These are phyloP conservation scores for Drosophila meridionalis DNA, from an alignment of 2,888 invertebrate species.

Conservation along the genomic window DNA sequence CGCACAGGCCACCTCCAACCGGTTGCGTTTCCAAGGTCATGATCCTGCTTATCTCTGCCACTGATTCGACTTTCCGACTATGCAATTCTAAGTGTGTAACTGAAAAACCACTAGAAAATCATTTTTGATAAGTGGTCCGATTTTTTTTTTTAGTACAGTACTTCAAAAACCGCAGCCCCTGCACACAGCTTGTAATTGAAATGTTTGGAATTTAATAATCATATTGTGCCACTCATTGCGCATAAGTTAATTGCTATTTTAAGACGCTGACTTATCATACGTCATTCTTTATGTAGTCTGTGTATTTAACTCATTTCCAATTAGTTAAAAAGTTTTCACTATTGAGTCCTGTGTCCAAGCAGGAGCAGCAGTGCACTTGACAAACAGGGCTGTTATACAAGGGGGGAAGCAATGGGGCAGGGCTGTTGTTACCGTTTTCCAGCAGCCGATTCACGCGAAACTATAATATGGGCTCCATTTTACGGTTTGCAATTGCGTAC, in stretches of 20 bases:
- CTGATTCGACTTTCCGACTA: slow-evolving; percentile 27
- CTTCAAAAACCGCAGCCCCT: slow-evolving; percentile 18
- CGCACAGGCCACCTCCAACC: slow-evolving; percentile 71
- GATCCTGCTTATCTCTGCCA: slow-evolving; percentile 47
- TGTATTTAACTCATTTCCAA: slow-evolving; percentile 28
- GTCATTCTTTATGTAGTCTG: slow-evolving; percentile 24
- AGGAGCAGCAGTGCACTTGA: slow-evolving; percentile 37
- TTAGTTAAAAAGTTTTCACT: slow-evolving; percentile 47
- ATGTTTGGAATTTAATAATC: slow-evolving; percentile 16
- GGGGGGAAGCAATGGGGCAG: slow-evolving; percentile 57
- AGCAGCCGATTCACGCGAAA: slow-evolving; percentile 65
- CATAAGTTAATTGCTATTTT: slow-evolving; percentile 3
- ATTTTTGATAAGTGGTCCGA: slow-evolving; percentile 18
- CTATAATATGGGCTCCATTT: slow-evolving; percentile 64
- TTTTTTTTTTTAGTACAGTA: slow-evolving; percentile 31
- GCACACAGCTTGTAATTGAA: slow-evolving; percentile 12
- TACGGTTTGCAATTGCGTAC: slow-evolving; percentile 38
- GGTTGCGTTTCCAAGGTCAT: slow-evolving; percentile 80
- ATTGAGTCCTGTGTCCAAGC: slow-evolving; percentile 43
- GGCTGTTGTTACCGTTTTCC: slow-evolving; percentile 76
- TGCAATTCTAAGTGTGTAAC: slow-evolving; percentile 42
- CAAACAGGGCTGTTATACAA: slow-evolving; percentile 72
- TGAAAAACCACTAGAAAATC: slow-evolving; percentile 55
- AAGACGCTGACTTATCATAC: not conserved
- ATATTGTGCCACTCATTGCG: slow-evolving; percentile 11